Base-by-base conservation (phyloP, 2,797 vertebrate species). In the Etheostoma perlongum region DNA sequence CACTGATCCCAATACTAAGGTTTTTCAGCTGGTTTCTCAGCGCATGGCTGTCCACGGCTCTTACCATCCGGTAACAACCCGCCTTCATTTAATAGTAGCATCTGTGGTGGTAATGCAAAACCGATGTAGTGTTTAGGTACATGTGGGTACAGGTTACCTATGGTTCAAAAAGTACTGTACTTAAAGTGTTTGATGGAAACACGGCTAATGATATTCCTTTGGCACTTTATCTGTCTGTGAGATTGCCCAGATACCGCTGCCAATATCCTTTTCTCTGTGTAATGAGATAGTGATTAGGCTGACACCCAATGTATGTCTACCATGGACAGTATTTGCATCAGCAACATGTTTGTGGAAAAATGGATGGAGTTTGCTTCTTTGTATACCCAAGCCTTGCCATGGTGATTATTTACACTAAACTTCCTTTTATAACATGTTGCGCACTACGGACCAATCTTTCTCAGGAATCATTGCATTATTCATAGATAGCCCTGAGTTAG, bases 401-500 rank as follows among this genome's bases (percentile, higher is more conserved):
- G 48, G 66, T 57, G 58, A 69, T 76, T 78, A 49, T 78, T 44
- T 49, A 57, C 58, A 62, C 47, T 42, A 69, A 51, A 72, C 58
- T 25, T 52, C 60, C 47, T 68, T 47, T 52, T 60, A 33, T 48
- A 58, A 75, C 63, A 33, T 76, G 61, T 81, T 69, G 72, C 71
- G 47, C 49, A 36, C 79, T 57, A 23, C 67, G 64, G 54, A 76
- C 48, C 52, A 49, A 36, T 61, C 40, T 71, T 70, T 68, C 72
- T 72, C 40, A 62, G 72, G 74, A 58, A 61, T 74, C 25, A 21
- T 36, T 89, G 58, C 74, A 89, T 89, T 81, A 90, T 88, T 88
- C 71, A 89, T 79, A n/a, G 27, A 74, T 67, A 46, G 73, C 60
- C 49, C 74, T 25, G 64, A 79, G 78, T 68, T 76, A 47, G 67